Conservation (phyloP, 2,113 vertebrate species). For the Eira barbara region DNA sequence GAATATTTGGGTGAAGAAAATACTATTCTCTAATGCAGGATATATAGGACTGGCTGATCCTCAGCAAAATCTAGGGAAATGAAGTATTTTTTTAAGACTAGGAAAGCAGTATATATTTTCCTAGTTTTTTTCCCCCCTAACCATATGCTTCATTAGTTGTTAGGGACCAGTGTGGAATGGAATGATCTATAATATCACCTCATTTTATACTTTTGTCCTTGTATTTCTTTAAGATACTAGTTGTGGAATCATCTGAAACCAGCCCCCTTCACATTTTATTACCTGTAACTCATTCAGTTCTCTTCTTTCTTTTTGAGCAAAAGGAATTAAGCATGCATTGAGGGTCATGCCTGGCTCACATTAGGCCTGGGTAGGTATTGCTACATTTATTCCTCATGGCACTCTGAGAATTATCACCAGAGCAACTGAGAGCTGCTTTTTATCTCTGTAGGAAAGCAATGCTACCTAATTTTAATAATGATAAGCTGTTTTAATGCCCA, state of each 20-base stretch:
- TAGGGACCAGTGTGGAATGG: background rate
- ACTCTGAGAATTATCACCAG: background rate
- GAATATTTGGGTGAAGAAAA: background rate
- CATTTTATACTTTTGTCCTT: background rate
- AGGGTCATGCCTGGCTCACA: background rate
- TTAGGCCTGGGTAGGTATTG: background rate
- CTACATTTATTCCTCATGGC: background rate
- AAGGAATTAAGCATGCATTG: background rate
- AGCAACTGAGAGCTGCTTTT: background rate
- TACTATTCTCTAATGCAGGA: background rate
- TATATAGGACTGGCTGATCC: background rate
- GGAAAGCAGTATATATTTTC: background rate
- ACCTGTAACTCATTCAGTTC: background rate
- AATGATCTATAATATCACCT: background rate
- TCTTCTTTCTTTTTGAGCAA: background rate
- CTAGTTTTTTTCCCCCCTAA: background rate
- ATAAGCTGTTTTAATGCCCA: background rate
- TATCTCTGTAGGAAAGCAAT: background rate
- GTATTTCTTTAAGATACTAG: background rate
- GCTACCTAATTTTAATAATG: constrained; percentile 27
- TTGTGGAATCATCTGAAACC: background rate
- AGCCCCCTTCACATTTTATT: background rate
- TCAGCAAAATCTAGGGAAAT: background rate
- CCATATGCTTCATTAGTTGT: background rate
- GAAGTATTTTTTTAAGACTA: background rate